Percentiles rank a stretch among this genome's conserved stretches.
These are phyloP conservation scores for Callipepla squamata DNA, from an alignment of 2,113 vertebrate genomes.

Conservation along the genomic window DNA sequence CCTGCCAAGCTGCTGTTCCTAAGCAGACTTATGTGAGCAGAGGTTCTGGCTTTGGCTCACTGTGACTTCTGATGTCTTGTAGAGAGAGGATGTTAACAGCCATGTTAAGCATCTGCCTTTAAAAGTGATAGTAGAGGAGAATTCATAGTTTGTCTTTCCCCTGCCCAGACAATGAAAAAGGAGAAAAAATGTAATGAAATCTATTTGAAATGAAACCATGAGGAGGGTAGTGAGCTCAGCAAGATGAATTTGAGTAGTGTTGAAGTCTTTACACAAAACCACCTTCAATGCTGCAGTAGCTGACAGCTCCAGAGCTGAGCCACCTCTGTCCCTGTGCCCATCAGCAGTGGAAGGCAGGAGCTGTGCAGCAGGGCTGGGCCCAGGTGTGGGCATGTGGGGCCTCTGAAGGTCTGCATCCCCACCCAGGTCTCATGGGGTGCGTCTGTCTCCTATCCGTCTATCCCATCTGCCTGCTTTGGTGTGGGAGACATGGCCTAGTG, in stretches of 20 bases:
- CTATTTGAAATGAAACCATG: conserved; percentile 24
- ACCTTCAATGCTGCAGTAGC: background rate
- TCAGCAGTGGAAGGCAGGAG: background rate
- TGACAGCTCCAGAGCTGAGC: background rate
- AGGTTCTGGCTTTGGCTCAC: background rate
- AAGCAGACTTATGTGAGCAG: background rate
- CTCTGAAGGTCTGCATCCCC: background rate
- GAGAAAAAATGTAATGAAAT: background rate
- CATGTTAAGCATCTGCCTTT: background rate
- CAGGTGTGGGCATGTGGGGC: background rate
- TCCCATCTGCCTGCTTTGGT: conserved; percentile 44
- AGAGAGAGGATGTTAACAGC: background rate
- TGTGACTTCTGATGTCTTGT: background rate
- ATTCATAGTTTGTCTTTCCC: background rate
- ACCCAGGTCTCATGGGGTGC: background rate
- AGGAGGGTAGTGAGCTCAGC: background rate
- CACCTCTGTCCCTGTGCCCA: background rate
- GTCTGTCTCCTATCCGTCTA: conserved; percentile 40
- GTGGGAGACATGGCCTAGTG: conserved; percentile 33
- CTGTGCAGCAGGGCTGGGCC: background rate
- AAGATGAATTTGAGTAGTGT: background rate
- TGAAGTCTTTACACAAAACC: background rate
- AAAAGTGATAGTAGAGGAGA: background rate
- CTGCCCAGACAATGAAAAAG: background rate
- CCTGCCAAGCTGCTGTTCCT: background rate